phyloP scores from a whole-genome alignment of 2,797 vertebrate species.

The Enteromius anoplus region DNA sequence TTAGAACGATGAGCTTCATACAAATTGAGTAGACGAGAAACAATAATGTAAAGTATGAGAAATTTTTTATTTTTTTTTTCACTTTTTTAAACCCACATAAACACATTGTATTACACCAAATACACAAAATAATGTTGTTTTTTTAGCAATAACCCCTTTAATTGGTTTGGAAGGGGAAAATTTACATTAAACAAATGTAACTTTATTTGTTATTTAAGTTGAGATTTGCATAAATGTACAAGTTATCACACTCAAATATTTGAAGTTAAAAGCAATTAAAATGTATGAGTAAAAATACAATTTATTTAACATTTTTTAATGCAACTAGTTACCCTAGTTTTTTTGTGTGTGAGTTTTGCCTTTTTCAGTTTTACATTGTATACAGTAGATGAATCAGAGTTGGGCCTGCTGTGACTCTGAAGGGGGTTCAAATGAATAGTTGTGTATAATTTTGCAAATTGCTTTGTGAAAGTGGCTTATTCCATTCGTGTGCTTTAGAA shows the following conservation, averaged over 20 bases:
- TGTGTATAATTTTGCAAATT: conserved; percentile 6
- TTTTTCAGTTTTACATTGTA: not conserved
- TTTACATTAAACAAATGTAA: not conserved
- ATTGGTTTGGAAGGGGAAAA: not conserved
- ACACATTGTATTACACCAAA: too few species aligned
- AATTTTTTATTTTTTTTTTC: too few species aligned
- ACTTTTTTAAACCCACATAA: too few species aligned
- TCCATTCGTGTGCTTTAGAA: conserved; percentile 26
- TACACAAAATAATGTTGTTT: too few species aligned
- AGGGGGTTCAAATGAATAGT: conserved; percentile 4
- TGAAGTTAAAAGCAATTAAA: not conserved
- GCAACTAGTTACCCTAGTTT: not conserved
- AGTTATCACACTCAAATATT: not conserved
- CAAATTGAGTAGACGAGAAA: too few species aligned
- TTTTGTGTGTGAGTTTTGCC: not conserved
- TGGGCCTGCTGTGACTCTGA: not conserved
- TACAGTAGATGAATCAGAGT: not conserved
- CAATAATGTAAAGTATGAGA: too few species aligned
- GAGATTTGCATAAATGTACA: too few species aligned
- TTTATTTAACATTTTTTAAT: not conserved
- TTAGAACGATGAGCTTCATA: too few species aligned
- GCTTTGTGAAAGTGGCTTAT: conserved; percentile 23
- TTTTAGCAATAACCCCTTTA: too few species aligned
- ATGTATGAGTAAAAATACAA: not conserved
- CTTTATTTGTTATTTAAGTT: too few species aligned